A percentile compares a stretch with the other conserved stretches of the same genome.
Evolutionary conservation across 2,888 invertebrate genomes (phyloP).

Genomic region (Mamestra brassicae): DNA sequence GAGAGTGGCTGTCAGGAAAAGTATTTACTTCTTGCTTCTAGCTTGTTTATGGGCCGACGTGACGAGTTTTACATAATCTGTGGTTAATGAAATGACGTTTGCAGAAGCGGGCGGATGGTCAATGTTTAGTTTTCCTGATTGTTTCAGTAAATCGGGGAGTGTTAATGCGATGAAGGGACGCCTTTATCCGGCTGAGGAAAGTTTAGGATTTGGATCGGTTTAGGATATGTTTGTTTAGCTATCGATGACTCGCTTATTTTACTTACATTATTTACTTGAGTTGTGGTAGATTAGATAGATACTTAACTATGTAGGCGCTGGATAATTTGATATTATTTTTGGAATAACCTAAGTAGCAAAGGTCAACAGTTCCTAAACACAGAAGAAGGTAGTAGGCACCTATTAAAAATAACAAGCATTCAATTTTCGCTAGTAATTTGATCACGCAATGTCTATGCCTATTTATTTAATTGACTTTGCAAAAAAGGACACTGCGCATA

Average conservation of each 20-base stretch:
- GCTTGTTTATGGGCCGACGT: conserved; percentile 40
- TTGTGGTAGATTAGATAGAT: not conserved
- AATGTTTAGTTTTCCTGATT: conserved; percentile 42
- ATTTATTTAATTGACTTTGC: conserved; percentile 31
- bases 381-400: conserved; percentile 1
- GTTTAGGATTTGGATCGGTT: not conserved
- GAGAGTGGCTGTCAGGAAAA: conserved; percentile 54
- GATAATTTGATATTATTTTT: conserved; percentile 1
- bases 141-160: conserved; percentile 25
- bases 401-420: conserved; percentile 37
- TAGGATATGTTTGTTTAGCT: conserved; percentile 12
- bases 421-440: conserved; percentile 20
- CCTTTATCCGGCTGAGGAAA: not conserved
- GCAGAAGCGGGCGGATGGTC: conserved; percentile 9
- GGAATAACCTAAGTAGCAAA: conserved; percentile 6
- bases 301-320: not conserved
- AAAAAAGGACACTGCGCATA: conserved; percentile 27
- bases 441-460: conserved; percentile 45
- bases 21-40: conserved; percentile 35
- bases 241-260: not conserved
- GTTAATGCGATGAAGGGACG: not conserved
- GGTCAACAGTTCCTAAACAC: conserved; percentile 32
- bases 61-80: conserved; percentile 49
- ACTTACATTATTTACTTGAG: not conserved
- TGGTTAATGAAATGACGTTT: conserved; percentile 29